Conservation (phyloP, 2,797 vertebrate species). For the Squalus acanthias region DNA sequence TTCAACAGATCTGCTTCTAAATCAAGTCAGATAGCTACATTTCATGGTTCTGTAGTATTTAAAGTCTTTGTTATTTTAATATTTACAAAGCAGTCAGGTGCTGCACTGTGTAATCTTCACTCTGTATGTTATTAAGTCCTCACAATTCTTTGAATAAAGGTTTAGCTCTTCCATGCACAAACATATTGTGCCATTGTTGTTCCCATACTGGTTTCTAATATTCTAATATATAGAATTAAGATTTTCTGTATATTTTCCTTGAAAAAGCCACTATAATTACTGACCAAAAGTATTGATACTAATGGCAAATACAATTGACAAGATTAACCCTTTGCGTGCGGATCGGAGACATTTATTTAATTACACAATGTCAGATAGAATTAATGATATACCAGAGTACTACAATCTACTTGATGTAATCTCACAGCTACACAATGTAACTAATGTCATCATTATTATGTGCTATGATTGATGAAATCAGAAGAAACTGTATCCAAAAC, state of each 20-base stretch:
- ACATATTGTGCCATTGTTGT: not conserved
- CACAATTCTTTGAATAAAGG: not conserved
- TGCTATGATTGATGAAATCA: not conserved
- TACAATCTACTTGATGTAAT: not conserved
- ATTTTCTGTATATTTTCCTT: not conserved
- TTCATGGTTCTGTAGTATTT: not conserved
- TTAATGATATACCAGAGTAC: not conserved
- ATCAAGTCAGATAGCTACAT: not conserved
- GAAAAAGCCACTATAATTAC: not conserved
- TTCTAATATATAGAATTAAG: not conserved
- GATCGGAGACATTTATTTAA: not conserved
- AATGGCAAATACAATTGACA: not conserved
- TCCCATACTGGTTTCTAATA: not conserved
- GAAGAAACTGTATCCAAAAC: slow-evolving; percentile 8
- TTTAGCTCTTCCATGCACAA: not conserved
- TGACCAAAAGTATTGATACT: not conserved
- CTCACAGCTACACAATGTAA: not conserved
- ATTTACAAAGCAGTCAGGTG: not conserved
- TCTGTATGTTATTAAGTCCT: not conserved
- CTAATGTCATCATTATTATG: not conserved
- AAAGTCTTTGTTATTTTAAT: slow-evolving; percentile 16
- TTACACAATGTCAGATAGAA: not conserved
- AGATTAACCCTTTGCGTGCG: not conserved
- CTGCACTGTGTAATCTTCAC: slow-evolving; percentile 1
- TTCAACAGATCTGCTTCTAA: not conserved